Percentiles rank a stretch among this genome's conserved stretches.
These are phyloP conservation scores for Brachystomella parvula DNA, from an alignment of 1,140 invertebrate species.

Conservation along the genomic window DNA sequence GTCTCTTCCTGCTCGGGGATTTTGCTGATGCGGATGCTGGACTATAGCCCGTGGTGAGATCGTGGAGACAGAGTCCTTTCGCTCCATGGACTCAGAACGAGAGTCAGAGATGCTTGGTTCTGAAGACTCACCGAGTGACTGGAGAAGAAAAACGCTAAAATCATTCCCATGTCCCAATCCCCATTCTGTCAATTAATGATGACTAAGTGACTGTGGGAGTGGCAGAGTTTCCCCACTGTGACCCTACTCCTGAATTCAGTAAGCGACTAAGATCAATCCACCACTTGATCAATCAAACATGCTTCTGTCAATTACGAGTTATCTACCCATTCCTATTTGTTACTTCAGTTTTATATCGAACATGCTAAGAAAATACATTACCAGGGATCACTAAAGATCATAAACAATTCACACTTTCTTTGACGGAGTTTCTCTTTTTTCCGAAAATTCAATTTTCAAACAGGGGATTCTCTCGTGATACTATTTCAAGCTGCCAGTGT, in stretches of 20 bases:
- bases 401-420: too few species aligned
- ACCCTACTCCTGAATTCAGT: not conserved
- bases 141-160: not conserved
- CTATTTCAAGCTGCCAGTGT: too few species aligned
- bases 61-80: conserved; percentile 29
- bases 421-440: too few species aligned
- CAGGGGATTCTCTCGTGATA: too few species aligned
- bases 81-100: conserved; percentile 25
- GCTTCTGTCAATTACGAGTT: too few species aligned
- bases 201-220: not conserved
- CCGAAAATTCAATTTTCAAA: too few species aligned
- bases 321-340: too few species aligned
- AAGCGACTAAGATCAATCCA: not conserved
- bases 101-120: conserved; percentile 24
- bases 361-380: too few species aligned
- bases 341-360: too few species aligned
- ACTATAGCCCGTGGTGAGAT: conserved; percentile 21
- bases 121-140: conserved; percentile 35
- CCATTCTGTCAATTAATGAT: not conserved
- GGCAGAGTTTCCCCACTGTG: not conserved
- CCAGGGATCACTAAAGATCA: too few species aligned
- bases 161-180: not conserved
- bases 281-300: too few species aligned
- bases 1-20: conserved; percentile 52
- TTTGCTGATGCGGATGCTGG: conserved; percentile 28